Percentiles rank a stretch among this genome's conserved stretches.
These are phyloP conservation scores for Perca flavescens DNA, from an alignment of 2,113 vertebrate species.

Conservation along the genomic window DNA sequence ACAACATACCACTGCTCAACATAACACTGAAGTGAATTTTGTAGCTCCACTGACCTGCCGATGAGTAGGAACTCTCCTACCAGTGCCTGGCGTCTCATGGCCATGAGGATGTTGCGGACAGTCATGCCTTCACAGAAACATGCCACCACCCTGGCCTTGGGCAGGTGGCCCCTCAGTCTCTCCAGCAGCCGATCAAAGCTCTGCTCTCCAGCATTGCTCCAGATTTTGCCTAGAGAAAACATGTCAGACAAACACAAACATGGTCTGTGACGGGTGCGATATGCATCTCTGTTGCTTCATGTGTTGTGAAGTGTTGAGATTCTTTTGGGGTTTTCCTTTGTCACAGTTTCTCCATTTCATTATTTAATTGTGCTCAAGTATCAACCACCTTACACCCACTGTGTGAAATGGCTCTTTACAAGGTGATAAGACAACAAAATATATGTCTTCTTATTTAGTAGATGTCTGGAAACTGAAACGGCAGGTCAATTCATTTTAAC, in stretches of 20 bases:
- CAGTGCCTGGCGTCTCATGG: conserved; percentile 93
- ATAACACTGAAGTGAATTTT: not conserved
- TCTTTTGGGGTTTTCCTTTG: not conserved
- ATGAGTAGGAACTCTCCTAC: conserved; percentile 94
- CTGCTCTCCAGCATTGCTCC: conserved; percentile 97
- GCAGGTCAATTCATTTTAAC: not conserved
- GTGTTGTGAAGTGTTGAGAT: not conserved
- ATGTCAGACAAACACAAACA: conserved; percentile 31
- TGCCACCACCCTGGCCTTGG: conserved; percentile 96
- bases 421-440: conserved; percentile 12
- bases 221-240: conserved; percentile 89
- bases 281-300: not conserved
- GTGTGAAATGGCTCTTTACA: conserved; percentile 12
- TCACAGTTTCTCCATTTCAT: not conserved
- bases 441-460: not conserved
- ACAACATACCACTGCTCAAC: not conserved
- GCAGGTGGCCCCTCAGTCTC: conserved; percentile 91
- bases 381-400: not conserved
- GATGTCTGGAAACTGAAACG: not conserved
- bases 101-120: conserved; percentile 95
- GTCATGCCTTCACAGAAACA: conserved; percentile 99
- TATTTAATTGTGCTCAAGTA: not conserved
- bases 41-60: conserved; percentile 91
- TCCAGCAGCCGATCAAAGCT: conserved; percentile 95
- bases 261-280: not conserved